These are phyloP conservation scores for Lochmaea capreae DNA, from an alignment of 2,888 invertebrate genomes.

Conservation along the genomic window DNA sequence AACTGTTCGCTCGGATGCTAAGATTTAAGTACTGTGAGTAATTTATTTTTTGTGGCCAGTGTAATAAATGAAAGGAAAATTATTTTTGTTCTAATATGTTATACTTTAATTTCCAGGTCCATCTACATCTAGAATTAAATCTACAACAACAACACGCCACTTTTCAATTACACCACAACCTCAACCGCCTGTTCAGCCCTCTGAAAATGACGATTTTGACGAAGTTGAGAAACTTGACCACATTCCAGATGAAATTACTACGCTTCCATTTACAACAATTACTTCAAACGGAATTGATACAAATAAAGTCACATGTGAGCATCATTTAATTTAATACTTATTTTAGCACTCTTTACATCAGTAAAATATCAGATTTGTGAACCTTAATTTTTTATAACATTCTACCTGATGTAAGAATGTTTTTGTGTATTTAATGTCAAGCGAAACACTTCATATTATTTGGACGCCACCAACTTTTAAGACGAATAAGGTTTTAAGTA, in stretches of 20 bases:
- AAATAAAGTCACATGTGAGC: slow-evolving; percentile 53
- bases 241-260: slow-evolving; percentile 60
- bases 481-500: too few species aligned
- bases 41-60: too few species aligned
- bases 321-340: background rate
- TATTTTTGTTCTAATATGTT: too few species aligned
- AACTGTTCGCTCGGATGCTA: background rate
- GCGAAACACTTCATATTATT: too few species aligned
- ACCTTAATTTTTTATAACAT: background rate
- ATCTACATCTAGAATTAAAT: slow-evolving; percentile 49
- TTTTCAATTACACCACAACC: slow-evolving; percentile 40
- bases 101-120: slow-evolving; percentile 25
- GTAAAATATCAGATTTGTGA: background rate
- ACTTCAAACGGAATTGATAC: slow-evolving; percentile 49
- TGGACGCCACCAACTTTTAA: too few species aligned
- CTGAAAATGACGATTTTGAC: slow-evolving; percentile 36
- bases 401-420: too few species aligned
- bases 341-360: background rate
- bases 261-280: slow-evolving; percentile 60
- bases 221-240: slow-evolving; percentile 44
- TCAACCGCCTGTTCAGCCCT: slow-evolving; percentile 33
- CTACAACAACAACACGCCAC: slow-evolving; percentile 46
- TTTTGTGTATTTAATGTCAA: too few species aligned
- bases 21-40: too few species aligned
- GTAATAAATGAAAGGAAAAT: too few species aligned